Percentiles rank a stretch among this genome's conserved stretches.
Conservation (phyloP, 2,797 vertebrate species). For the Danio albolineatus region DNA sequence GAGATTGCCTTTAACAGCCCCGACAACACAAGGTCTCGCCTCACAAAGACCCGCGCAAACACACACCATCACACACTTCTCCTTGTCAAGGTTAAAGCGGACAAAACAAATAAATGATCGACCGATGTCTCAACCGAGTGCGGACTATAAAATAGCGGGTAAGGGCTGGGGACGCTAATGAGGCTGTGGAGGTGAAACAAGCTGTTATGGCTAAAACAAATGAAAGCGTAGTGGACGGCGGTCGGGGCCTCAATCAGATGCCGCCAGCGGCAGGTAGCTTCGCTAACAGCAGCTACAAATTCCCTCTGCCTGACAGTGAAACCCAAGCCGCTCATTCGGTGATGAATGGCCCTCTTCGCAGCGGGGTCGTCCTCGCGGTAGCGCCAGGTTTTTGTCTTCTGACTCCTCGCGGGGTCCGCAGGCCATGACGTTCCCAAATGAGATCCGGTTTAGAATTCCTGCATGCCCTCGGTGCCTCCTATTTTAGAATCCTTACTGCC, state of each 20-base stretch:
- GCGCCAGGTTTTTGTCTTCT: constrained; percentile 36
- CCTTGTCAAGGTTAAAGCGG: constrained; percentile 78
- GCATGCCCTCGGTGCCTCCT: constrained; percentile 53
- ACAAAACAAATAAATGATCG: constrained; percentile 79
- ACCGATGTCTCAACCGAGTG: constrained; percentile 66
- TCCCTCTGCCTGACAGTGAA: constrained; percentile 44
- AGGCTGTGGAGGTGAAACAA: constrained; percentile 57
- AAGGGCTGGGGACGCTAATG: constrained; percentile 59
- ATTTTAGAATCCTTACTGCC: constrained; percentile 55
- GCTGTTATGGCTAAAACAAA: constrained; percentile 64
- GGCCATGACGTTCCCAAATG: constrained; percentile 40
- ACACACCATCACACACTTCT: constrained; percentile 46
- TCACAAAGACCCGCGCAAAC: constrained; percentile 30
- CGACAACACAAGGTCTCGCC: constrained; percentile 50
- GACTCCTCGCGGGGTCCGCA: constrained; percentile 47
- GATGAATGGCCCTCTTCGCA: constrained; percentile 68
- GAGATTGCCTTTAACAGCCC: constrained; percentile 45
- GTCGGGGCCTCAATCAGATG: constrained; percentile 29
- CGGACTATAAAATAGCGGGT: constrained; percentile 67
- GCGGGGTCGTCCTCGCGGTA: constrained; percentile 38
- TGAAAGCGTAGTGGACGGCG: constrained; percentile 17
- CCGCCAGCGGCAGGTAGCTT: constrained; percentile 37
- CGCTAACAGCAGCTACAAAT: constrained; percentile 37
- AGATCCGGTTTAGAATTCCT: constrained; percentile 49
- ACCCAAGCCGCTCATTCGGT: constrained; percentile 59